A percentile compares a stretch with the other conserved stretches of the same genome.
phyloP scores from a whole-genome alignment of 30 jellyfish, hydroid and myxozoan species.

The Pseudorhiza aurosa region DNA sequence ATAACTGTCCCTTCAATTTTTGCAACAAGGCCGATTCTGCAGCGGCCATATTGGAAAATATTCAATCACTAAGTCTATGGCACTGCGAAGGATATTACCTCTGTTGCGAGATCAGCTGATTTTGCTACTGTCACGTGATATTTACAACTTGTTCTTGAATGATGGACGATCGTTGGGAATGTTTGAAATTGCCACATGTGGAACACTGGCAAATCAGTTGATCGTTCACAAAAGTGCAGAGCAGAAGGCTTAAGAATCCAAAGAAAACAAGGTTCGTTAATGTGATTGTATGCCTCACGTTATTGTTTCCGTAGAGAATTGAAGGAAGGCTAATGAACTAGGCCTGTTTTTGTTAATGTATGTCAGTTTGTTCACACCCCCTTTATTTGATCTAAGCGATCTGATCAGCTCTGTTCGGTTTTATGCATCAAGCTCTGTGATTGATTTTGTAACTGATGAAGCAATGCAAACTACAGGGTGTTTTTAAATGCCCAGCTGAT shows the following conservation, averaged over 20 bases:
- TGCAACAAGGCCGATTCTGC: too few species aligned
- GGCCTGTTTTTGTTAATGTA: too few species aligned
- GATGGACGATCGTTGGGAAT: slow-evolving; percentile 18
- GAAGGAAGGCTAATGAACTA: too few species aligned
- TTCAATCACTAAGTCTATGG: too few species aligned
- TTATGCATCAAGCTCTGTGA: too few species aligned
- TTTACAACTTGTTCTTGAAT: slow-evolving; percentile 28
- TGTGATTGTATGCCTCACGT: background rate
- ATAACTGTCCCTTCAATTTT: too few species aligned
- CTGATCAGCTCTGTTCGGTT: too few species aligned
- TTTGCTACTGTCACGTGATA: slow-evolving; percentile 46
- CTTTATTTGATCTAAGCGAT: background rate
- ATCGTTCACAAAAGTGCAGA: background rate
- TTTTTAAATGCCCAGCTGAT: too few species aligned
- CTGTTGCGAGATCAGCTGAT: slow-evolving; percentile 33
- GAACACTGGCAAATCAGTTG: slow-evolving; percentile 26
- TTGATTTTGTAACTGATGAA: too few species aligned
- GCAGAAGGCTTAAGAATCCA: background rate
- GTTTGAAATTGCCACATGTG: slow-evolving; percentile 32
- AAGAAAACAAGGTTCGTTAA: background rate
- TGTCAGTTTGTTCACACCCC: background rate
- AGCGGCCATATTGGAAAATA: too few species aligned
- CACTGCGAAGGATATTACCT: slow-evolving; percentile 32
- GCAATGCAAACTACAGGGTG: too few species aligned
- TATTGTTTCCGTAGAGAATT: background rate